These are phyloP conservation scores for Chaetops frenatus DNA, from an alignment of 2,113 vertebrate genomes.

Conservation along the genomic window DNA sequence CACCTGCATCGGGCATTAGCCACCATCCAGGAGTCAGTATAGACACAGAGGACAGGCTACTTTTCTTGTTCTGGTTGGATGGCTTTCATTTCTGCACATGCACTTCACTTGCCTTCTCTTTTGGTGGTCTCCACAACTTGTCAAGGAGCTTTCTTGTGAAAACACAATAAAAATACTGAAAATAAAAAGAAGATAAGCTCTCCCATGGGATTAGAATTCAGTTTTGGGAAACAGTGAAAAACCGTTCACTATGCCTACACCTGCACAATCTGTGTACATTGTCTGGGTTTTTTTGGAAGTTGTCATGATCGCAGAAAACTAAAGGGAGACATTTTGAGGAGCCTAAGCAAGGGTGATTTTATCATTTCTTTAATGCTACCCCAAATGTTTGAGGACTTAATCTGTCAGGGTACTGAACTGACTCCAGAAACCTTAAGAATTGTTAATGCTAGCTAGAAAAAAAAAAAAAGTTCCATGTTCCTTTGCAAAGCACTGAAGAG, in stretches of 20 bases:
- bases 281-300: background rate
- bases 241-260: background rate
- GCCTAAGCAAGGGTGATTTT: background rate
- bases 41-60: too few species aligned
- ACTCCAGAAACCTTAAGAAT: background rate
- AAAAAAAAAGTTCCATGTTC: background rate
- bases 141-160: background rate
- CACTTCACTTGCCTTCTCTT: background rate
- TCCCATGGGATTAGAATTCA: background rate
- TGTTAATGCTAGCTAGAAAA: background rate
- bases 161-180: background rate
- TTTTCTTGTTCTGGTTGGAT: background rate
- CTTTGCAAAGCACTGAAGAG: background rate
- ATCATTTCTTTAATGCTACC: background rate
- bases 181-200: background rate
- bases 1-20: background rate
- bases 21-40: background rate
- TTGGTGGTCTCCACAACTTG: background rate
- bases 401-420: background rate
- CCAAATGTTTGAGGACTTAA: background rate
- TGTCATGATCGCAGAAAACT: background rate
- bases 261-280: accelerated
- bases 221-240: background rate
- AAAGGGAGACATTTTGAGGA: background rate
- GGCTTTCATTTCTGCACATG: background rate